These are phyloP conservation scores for Athene noctua DNA, from an alignment of 2,113 vertebrate species.

Conservation along the genomic window DNA sequence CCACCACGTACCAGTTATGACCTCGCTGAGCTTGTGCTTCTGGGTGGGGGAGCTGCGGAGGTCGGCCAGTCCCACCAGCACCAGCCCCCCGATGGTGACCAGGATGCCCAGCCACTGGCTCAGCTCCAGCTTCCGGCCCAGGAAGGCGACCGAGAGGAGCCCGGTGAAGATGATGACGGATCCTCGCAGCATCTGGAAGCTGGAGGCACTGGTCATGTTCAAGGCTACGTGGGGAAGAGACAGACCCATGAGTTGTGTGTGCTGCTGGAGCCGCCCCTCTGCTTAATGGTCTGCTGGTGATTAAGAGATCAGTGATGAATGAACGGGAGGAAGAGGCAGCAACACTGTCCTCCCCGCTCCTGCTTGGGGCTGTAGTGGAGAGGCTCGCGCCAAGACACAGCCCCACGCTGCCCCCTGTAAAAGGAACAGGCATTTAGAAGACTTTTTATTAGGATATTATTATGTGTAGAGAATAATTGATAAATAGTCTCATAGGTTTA, in stretches of 20 bases:
- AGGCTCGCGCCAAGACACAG: background rate
- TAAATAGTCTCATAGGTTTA: too few relatives aligned
- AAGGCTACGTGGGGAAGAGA: constrained; percentile 74
- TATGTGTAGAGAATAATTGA: too few relatives aligned
- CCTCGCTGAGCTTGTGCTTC: constrained; percentile 80
- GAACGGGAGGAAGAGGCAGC: background rate
- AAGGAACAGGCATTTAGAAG: too few relatives aligned
- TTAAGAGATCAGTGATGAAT: background rate
- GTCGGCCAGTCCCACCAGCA: constrained; percentile 89
- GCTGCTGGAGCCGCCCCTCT: background rate
- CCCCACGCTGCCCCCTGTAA: too few relatives aligned
- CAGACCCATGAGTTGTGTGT: rapidly evolving
- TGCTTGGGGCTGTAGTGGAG: background rate
- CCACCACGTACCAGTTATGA: constrained; percentile 83
- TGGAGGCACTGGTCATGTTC: constrained; percentile 95
- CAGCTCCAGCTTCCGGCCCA: constrained; percentile 77
- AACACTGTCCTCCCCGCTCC: rapidly evolving
- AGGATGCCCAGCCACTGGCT: constrained; percentile 92
- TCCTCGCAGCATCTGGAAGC: constrained; percentile 95
- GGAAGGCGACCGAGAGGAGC: constrained; percentile 89
- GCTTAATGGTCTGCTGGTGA: background rate
- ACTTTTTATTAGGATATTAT: too few relatives aligned
- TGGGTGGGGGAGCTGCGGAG: constrained; percentile 69
- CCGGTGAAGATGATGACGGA: constrained; percentile 93
- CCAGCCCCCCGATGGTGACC: constrained; percentile 87